Evolutionary conservation across 2,888 invertebrate genomes (phyloP), one percentile per base, ranked within the genome.

Genomic region (Pantelozetes paolii): DNA sequence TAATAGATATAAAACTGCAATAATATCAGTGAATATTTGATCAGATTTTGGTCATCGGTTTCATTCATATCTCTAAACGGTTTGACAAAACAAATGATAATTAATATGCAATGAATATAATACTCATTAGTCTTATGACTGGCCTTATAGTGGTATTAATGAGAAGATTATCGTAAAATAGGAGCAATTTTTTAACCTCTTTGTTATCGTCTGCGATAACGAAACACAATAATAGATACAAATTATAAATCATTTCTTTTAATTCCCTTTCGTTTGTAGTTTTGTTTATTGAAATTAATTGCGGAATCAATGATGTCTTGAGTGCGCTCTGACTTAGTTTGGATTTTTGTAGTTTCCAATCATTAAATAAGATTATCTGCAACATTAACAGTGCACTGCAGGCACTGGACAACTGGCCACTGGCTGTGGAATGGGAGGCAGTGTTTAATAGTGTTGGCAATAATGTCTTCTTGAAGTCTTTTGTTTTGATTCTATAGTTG

Each of bases 261-360:
- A 42, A 23, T 67, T 67, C 67, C 13, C 40, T 23, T 0, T 67
- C 67, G n/a, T 36, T 40, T 32, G 36, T 67, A 5, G 20, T n/a
- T 8, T 40, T 15, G 18, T 42, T n/a, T 3, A 67, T 36, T 67
- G 36, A 40, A 42, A 67, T 67, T 40, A 67, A 67, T 67, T 67
- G 13, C 2, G 18, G 20, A 23, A 67, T 67, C 13, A 67, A 32
- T 40, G 40, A 42, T 20, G 40, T 23, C 67, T 67, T 67, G 23
- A 67, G 36, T 5, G 67, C 67, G 2, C 1, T 42, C 13, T 13
- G 3, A 26, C 18, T 67, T 23, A 67, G 42, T 3, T 40, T 40
- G n/a, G 42, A 36, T 9, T 40, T 23, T 42, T 40, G 40, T 13
- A 23, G 23, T 42, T 42, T 67, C 67, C 67, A 67, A 13, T 67